Evolutionary conservation across 2,113 vertebrate genomes (phyloP), one percentile per base, ranked within the genome.

Genomic region (Maylandia zebra): DNA sequence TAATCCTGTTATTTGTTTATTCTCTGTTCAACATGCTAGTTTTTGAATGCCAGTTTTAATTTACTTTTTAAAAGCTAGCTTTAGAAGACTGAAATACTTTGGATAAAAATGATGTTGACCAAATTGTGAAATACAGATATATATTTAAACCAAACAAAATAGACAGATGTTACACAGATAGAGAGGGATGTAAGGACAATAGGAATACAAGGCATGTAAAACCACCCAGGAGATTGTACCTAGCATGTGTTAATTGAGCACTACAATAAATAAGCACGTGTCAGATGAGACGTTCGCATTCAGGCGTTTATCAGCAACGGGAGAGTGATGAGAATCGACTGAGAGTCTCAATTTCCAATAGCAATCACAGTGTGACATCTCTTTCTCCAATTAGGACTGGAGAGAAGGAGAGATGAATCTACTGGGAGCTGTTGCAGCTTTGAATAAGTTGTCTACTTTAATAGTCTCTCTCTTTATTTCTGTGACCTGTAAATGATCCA

Each of bases 251-350:
- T 93, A 95, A 96, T 94, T 92, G 91, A 94, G 92, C 59, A 10
- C 88, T 93, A 81, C 89, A 83, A 90, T 90, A 92, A 95, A 94
- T 91, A 94, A 90, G 90, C 94, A 92, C 80, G 78, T 52, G 66
- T 88, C 89, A 93, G 92, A 95, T 88, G 91, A 94, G 90, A 79
- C 82, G 64, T 78, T 88, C 74, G 48, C 88, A 82, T 88, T 85
- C 82, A 86, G 88, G 43, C 50, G 83, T 86, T 87, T 89, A 90
- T 89, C 95, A 90, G 92, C 94, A 83, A 61, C 59, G 91, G 88
- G 90, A 90, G 91, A 91, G 85, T 90, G 94, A 95, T 93, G 92
- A 91, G 93, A 94, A 96, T 95, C 48, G 92, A 95, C 95, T 87
- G 81, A 85, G 90, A 84, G 86, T 87, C 90, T 93, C 86, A 91